Conservation (phyloP, 2,888 invertebrate genomes). For the Sialis fuliginosa region DNA sequence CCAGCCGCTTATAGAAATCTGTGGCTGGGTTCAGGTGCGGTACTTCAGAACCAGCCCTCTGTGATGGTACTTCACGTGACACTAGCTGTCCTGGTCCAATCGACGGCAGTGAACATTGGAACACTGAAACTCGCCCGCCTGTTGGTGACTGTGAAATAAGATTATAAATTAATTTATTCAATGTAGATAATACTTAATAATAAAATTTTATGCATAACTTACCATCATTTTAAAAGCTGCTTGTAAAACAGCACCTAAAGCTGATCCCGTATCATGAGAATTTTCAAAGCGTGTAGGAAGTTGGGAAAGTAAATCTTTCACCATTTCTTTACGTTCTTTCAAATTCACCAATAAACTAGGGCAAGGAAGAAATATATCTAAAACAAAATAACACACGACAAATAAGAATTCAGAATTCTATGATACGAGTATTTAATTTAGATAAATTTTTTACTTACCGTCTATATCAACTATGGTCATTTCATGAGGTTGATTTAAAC, state of each 20-base stretch:
- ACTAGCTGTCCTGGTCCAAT: conserved; percentile 77
- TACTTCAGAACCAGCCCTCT: conserved; percentile 58
- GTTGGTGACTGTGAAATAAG: conserved; percentile 47
- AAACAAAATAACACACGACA: conserved; percentile 9
- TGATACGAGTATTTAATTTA: no score
- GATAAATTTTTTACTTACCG: conserved; percentile 31
- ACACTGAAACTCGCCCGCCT: conserved; percentile 88
- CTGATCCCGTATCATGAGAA: conserved; percentile 56
- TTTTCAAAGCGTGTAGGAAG: conserved; percentile 52
- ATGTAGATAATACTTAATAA: neutral
- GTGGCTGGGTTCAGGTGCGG: conserved; percentile 84
- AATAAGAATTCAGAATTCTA: neutral
- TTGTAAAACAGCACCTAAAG: conserved; percentile 84
- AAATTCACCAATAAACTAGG: conserved; percentile 86
- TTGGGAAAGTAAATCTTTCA: conserved; percentile 56
- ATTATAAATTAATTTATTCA: neutral
- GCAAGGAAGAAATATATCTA: conserved; percentile 86
- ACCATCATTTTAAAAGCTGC: conserved; percentile 85
- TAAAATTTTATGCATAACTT: conserved; percentile 12
- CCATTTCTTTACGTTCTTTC: conserved; percentile 61
- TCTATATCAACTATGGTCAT: conserved; percentile 86
- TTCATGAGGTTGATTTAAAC: conserved; percentile 67
- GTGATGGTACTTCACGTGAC: conserved; percentile 75
- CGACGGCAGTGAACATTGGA: conserved; percentile 79
- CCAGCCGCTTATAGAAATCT: conserved; percentile 93